phyloP scores from a whole-genome alignment of 1,140 invertebrate species.

The Wasmannia auropunctata region DNA sequence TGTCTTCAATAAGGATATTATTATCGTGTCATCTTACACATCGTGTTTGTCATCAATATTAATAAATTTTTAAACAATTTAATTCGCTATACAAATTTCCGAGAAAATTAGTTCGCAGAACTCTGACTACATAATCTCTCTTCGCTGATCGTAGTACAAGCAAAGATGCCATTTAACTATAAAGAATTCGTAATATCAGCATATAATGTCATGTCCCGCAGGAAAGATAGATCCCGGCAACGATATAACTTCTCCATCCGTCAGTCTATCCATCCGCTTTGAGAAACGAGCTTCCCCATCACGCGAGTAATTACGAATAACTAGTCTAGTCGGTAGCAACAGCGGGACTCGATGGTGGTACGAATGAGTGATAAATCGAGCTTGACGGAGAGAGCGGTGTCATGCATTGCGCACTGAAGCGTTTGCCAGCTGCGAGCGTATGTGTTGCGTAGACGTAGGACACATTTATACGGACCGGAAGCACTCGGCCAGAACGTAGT shows the following conservation, averaged over 20 bases:
- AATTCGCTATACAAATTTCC: background rate
- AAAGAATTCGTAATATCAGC: slow-evolving; percentile 43
- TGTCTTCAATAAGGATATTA: background rate
- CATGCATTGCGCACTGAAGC: slow-evolving; percentile 46
- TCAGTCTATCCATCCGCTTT: slow-evolving; percentile 57
- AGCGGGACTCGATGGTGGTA: slow-evolving; percentile 52
- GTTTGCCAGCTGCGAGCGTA: background rate
- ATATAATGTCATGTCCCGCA: slow-evolving; percentile 8
- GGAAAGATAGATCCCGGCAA: slow-evolving; percentile 38
- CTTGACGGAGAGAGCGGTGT: slow-evolving; percentile 56
- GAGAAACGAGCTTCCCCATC: slow-evolving; percentile 69
- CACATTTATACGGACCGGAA: slow-evolving; percentile 23
- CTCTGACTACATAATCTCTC: background rate
- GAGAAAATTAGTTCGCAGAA: background rate
- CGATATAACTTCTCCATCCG: slow-evolving; percentile 66
- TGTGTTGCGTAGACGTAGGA: background rate
- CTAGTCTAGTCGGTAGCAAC: slow-evolving; percentile 64
- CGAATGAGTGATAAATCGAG: slow-evolving; percentile 70
- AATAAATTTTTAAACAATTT: background rate
- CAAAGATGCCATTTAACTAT: slow-evolving; percentile 10
- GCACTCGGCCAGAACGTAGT: slow-evolving; percentile 19
- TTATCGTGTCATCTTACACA: background rate
- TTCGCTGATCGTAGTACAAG: background rate
- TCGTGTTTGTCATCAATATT: background rate
- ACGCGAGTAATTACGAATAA: slow-evolving; percentile 75